Percentiles rank a stretch among this genome's conserved stretches.
These are phyloP conservation scores for Drosophila diplacantha DNA, from an alignment of 2,888 invertebrate genomes.

Conservation along the genomic window DNA sequence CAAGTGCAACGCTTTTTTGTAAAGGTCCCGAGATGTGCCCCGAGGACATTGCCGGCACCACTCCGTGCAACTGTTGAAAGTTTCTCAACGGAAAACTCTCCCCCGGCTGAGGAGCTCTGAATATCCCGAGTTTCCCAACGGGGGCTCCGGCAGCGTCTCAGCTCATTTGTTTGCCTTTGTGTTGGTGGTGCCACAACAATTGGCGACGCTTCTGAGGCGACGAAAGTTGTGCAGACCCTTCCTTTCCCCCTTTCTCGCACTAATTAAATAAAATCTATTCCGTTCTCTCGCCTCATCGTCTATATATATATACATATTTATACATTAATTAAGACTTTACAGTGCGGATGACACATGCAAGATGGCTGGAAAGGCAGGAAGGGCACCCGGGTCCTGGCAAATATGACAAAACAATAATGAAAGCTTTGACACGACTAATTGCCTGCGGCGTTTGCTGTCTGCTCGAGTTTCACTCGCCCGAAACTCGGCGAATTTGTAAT, in stretches of 20 bases:
- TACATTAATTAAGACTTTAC: slow-evolving; percentile 69
- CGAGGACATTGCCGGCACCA: slow-evolving; percentile 33
- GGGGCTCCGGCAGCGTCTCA: slow-evolving; percentile 19
- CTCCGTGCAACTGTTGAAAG: slow-evolving; percentile 37
- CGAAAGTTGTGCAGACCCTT: slow-evolving; percentile 52
- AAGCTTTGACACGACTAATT: slow-evolving; percentile 73
- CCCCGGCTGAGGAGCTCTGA: slow-evolving; percentile 34
- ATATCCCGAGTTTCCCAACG: slow-evolving; percentile 54
- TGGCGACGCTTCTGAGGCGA: slow-evolving; percentile 63
- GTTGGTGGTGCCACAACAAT: slow-evolving; percentile 66
- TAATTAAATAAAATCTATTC: slow-evolving; percentile 72
- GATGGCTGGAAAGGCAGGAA: slow-evolving; percentile 8
- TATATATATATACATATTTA: slow-evolving; percentile 66
- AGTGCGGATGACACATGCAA: slow-evolving; percentile 63
- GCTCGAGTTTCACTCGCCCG: slow-evolving; percentile 50
- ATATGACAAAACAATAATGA: slow-evolving; percentile 73
- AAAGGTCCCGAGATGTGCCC: slow-evolving; percentile 25
- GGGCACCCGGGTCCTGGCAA: slow-evolving; percentile 43
- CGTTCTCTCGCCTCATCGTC: slow-evolving; percentile 37
- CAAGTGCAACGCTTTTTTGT: slow-evolving; percentile 13
- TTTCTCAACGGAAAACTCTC: slow-evolving; percentile 28
- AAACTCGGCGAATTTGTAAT: slow-evolving; percentile 67
- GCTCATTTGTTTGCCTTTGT: slow-evolving; percentile 37
- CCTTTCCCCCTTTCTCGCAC: slow-evolving; percentile 42
- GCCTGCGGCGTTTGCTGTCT: slow-evolving; percentile 70